Percentiles rank a stretch among this genome's conserved stretches.
phyloP scores from a whole-genome alignment of 2,888 invertebrate species.

The Trissoscelio sp. region DNA sequence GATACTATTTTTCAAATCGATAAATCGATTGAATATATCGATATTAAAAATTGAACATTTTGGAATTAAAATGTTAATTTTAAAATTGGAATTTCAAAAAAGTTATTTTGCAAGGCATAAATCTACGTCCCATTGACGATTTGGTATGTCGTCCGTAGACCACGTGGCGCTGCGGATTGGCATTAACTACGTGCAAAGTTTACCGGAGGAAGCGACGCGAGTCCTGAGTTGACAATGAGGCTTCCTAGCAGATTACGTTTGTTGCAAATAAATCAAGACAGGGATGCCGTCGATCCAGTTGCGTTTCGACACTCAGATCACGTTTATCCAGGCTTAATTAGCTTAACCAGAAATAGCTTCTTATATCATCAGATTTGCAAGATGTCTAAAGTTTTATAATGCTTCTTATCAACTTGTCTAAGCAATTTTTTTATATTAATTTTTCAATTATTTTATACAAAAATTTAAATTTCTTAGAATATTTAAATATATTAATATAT shows the following conservation, averaged over 20 bases:
- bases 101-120: no score
- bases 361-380: slow-evolving; percentile 38
- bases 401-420: no score
- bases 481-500: no score
- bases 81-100: no score
- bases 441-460: no score
- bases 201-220: slow-evolving; percentile 55
- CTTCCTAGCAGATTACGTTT: slow-evolving; percentile 49
- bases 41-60: no score
- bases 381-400: no score
- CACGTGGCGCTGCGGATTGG: slow-evolving; percentile 70
- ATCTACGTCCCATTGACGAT: slow-evolving; percentile 56
- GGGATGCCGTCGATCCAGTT: slow-evolving; percentile 22
- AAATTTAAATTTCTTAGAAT: no score
- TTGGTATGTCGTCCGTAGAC: slow-evolving; percentile 71
- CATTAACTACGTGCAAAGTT: slow-evolving; percentile 65
- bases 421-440: no score
- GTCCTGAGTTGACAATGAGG: slow-evolving; percentile 62
- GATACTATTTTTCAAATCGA: no score
- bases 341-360: slow-evolving; percentile 25
- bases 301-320: slow-evolving; percentile 37
- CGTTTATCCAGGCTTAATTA: slow-evolving; percentile 47
- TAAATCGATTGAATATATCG: no score
- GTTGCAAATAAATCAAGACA: slow-evolving; percentile 59
- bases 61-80: no score